A percentile compares a stretch with the other conserved stretches of the same genome.
Conservation (phyloP, 2,888 invertebrate genomes). For the Caenorhabditis becei region DNA sequence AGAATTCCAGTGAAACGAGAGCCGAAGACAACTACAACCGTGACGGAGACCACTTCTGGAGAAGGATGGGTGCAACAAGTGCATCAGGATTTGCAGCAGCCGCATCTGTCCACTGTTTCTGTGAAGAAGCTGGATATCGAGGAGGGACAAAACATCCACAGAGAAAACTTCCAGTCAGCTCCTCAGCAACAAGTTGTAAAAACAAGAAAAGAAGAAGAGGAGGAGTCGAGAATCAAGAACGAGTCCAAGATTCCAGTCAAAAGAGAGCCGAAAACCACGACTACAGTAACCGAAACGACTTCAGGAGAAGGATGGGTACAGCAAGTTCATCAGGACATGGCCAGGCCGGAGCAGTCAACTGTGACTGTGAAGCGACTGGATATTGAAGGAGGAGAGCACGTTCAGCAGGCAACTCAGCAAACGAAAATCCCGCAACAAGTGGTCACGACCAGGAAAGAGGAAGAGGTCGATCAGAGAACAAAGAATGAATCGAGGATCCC, state of each 20-base stretch:
- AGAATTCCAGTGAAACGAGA: conserved; percentile 52
- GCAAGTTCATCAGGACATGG: conserved; percentile 48
- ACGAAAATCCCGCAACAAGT: conserved; percentile 13
- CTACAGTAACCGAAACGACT: conserved; percentile 52
- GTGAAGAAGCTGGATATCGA: conserved; percentile 34
- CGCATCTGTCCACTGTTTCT: conserved; percentile 37
- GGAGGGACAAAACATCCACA: conserved; percentile 11
- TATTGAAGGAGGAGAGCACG: conserved; percentile 41
- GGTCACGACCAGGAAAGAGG: conserved; percentile 16
- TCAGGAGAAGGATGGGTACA: conserved; percentile 65
- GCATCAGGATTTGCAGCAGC: conserved; percentile 61
- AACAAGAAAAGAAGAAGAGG: conserved; percentile 30
- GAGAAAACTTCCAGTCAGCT: conserved; percentile 11
- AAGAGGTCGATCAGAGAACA: conserved; percentile 28
- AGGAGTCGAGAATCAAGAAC: conserved; percentile 40
- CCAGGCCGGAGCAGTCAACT: conserved; percentile 46
- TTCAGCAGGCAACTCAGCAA: background rate
- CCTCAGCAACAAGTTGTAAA: conserved; percentile 25
- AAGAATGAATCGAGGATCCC: conserved; percentile 52
- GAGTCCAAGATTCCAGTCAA: conserved; percentile 58
- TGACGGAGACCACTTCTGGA: conserved; percentile 55
- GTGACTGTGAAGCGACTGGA: conserved; percentile 50
- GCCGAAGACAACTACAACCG: conserved; percentile 51
- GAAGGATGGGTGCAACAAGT: conserved; percentile 63
- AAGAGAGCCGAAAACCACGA: conserved; percentile 55